phyloP scores from a whole-genome alignment of 1,140 invertebrate species.

The Capitella teleta region DNA sequence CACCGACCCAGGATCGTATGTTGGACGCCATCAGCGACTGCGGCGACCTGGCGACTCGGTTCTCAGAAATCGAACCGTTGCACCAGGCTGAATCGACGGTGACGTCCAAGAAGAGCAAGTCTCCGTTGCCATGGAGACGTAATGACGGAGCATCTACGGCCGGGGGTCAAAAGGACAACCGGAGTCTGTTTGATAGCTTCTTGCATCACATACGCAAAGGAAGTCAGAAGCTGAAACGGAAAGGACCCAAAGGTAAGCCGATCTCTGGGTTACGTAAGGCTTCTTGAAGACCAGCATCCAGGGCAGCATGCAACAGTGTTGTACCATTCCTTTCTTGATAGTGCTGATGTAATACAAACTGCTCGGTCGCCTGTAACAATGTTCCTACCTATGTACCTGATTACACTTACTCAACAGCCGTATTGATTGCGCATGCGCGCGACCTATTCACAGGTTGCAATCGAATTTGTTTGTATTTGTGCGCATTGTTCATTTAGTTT shows the following conservation, averaged over 20 bases:
- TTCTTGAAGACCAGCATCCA: too few species aligned
- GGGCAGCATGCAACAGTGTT: too few species aligned
- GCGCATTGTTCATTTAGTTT: too few species aligned
- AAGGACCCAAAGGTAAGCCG: slow-evolving; percentile 5
- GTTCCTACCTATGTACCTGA: too few species aligned
- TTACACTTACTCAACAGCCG: too few species aligned
- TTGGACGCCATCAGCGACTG: background rate
- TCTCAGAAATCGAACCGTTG: background rate
- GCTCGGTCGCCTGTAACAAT: too few species aligned
- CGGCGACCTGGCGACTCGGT: background rate
- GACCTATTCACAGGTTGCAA: too few species aligned
- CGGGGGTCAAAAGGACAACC: background rate
- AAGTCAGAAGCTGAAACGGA: slow-evolving; percentile 5
- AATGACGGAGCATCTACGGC: background rate
- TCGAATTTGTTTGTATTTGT: too few species aligned
- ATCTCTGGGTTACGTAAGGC: too few species aligned
- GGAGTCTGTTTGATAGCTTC: slow-evolving; percentile 12
- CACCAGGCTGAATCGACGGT: background rate
- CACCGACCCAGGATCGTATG: background rate
- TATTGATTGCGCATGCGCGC: too few species aligned
- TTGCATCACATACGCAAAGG: slow-evolving; percentile 7
- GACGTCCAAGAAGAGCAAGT: background rate
- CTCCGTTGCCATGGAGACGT: slow-evolving; percentile 2
- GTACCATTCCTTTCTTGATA: too few species aligned
- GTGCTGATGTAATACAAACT: too few species aligned